These are phyloP conservation scores for Pristionchus pacificus DNA, from an alignment of 1,140 invertebrate species.

Conservation along the genomic window DNA sequence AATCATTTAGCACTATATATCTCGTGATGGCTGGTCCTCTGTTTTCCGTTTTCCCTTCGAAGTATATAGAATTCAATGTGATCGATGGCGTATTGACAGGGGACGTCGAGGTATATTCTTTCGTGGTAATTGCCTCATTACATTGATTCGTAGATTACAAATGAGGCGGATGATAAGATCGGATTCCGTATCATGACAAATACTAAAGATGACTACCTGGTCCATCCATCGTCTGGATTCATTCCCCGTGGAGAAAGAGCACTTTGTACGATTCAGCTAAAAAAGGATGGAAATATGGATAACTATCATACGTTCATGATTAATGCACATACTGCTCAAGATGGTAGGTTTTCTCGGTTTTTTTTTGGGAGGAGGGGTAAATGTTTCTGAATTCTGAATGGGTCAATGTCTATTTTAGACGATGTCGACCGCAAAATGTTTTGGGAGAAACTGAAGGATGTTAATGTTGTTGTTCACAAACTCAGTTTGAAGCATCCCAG, in stretches of 20 bases:
- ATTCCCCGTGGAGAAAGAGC: background rate
- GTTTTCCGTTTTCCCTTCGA: background rate
- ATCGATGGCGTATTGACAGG: background rate
- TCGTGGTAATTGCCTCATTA: background rate
- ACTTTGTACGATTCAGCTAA: background rate
- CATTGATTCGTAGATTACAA: background rate
- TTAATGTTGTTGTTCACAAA: background rate
- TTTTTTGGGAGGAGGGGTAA: background rate
- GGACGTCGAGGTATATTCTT: background rate
- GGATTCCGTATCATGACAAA: background rate
- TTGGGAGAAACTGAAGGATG: background rate
- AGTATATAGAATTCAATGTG: background rate
- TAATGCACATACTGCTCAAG: background rate
- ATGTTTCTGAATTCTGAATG: background rate
- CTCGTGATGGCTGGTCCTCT: background rate
- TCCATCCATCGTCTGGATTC: background rate
- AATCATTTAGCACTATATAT: too few species aligned
- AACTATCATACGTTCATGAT: background rate
- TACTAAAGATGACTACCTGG: background rate
- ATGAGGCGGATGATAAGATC: background rate
- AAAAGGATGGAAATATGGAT: background rate
- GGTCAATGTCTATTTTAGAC: too few species aligned
- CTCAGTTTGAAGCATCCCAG: background rate
- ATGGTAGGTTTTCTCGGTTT: background rate
- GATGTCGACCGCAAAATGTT: background rate